Percentiles rank a stretch among this genome's conserved stretches.
phyloP scores from a whole-genome alignment of 2,113 vertebrate species.

The Equus quagga region DNA sequence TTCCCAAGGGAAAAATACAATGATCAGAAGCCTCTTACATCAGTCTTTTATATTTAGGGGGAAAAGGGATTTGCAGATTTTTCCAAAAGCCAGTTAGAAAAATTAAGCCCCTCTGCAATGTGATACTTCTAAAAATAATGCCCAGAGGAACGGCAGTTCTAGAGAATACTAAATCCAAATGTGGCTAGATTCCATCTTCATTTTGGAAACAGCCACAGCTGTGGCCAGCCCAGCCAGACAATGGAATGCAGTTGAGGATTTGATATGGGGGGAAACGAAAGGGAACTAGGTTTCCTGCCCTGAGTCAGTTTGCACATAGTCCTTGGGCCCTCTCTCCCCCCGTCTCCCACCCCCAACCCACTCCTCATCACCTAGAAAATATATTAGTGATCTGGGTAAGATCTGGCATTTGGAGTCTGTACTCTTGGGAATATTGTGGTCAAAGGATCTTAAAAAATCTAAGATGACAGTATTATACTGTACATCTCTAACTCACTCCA shows the following conservation, averaged over 20 bases:
- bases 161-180: conserved; percentile 86
- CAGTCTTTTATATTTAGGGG: conserved; percentile 22
- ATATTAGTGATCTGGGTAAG: conserved; percentile 85
- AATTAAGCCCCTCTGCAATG: conserved; percentile 88
- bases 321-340: neutral
- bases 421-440: conserved; percentile 88
- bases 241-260: conserved; percentile 90
- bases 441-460: conserved; percentile 73
- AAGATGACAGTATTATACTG: conserved; percentile 80
- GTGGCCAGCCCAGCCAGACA: conserved; percentile 89
- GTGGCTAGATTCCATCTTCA: conserved; percentile 87
- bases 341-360: neutral
- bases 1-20: conserved; percentile 34
- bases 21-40: conserved; percentile 52
- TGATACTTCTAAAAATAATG: conserved; percentile 88
- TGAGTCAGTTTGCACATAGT: neutral
- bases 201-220: conserved; percentile 86
- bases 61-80: conserved; percentile 70
- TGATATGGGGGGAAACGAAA: conserved; percentile 25
- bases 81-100: conserved; percentile 85
- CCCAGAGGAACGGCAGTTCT: conserved; percentile 87
- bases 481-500: conserved; percentile 77
- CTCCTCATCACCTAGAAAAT: neutral
- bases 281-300: conserved; percentile 20
- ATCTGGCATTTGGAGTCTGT: conserved; percentile 90